Percentiles rank a stretch among this genome's conserved stretches.
phyloP scores from a whole-genome alignment of 2,113 vertebrate species.

The Equus quagga region DNA sequence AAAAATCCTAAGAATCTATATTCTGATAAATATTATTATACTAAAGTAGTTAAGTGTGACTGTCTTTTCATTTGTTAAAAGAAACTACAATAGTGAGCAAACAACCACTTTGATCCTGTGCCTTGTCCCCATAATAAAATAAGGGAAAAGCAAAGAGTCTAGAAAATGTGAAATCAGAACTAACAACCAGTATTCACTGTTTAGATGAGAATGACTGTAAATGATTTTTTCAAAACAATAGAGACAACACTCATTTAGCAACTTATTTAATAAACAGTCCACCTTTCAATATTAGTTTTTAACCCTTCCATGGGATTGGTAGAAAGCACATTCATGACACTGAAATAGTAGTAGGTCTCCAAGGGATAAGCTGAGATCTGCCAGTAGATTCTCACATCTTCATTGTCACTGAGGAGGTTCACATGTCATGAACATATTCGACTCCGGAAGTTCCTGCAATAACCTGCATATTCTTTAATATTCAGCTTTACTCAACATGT shows the following conservation, averaged over 20 bases:
- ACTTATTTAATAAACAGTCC: slow-evolving; percentile 22
- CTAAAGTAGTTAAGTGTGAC: background rate
- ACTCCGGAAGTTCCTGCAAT: slow-evolving; percentile 41
- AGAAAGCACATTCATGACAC: background rate
- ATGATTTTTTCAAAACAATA: background rate
- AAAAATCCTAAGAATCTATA: background rate
- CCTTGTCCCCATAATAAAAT: background rate
- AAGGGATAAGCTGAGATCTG: background rate
- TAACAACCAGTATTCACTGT: background rate
- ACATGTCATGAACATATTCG: background rate
- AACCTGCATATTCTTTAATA: slow-evolving; percentile 25
- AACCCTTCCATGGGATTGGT: background rate
- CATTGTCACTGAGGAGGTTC: background rate
- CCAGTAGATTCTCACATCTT: background rate
- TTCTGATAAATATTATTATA: background rate
- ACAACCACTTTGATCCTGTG: background rate
- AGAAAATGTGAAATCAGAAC: background rate
- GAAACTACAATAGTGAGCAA: background rate
- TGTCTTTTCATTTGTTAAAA: slow-evolving; percentile 38
- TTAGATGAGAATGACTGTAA: background rate
- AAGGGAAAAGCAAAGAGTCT: background rate
- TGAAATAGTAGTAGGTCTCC: background rate
- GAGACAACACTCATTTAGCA: background rate
- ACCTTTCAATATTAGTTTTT: background rate
- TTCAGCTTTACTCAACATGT: slow-evolving; percentile 49